Evolutionary conservation across 92 coral and sea anemone species (phyloP), one percentile per base, ranked within the genome.

Genomic region (Parazoanthus swiftii): DNA sequence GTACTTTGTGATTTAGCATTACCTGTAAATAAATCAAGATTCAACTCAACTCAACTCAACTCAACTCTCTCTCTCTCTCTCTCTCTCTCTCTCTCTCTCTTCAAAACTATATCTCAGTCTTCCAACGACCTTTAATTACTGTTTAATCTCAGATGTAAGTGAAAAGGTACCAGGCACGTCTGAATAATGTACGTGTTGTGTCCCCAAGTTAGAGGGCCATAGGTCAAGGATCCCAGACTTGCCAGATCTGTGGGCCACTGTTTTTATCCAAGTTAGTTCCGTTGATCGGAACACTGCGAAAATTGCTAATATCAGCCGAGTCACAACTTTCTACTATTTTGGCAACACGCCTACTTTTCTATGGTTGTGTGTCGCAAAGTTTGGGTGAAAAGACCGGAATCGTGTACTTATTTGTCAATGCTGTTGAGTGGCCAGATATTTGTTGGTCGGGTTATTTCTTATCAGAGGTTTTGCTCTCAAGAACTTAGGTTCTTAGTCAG

Each of bases 211-310:
- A 2, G 33, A 25, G 58, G 29, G 37, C 50, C 54, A 59, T 23
- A 81, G 85, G 85, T 81, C 85, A 81, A 81, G 50, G 85, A 76
- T 20, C 9, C 46, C 78, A 76, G 39, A 36, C 39, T 20, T 18
- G 29, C 25, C 46, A 20, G n/a, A 39, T 15, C 35, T 0, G 29
- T 38, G 79, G 51, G 73, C 51, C 16, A 79, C 37, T 48, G 39
- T 13, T 46, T 79, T 56, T 35, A 81, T 81, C 51, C 15, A 43
- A 68, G 39, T 82, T 46, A 39, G 77, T 82, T 68, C 86, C 86
- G 21, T 42, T 66, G 42, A 68, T 48, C 35, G 38, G 77, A 63
- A 80, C 68, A 44, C 36, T 54, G 5, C 10, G 18, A 74, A 4
- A 9, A 35, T 18, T 82, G 39, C 26, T 42, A 66, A 23, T 25